A percentile compares a stretch with the other conserved stretches of the same genome.
Evolutionary conservation across 2,113 vertebrate species (phyloP).

Genomic region (Corythornis vintsioides): DNA sequence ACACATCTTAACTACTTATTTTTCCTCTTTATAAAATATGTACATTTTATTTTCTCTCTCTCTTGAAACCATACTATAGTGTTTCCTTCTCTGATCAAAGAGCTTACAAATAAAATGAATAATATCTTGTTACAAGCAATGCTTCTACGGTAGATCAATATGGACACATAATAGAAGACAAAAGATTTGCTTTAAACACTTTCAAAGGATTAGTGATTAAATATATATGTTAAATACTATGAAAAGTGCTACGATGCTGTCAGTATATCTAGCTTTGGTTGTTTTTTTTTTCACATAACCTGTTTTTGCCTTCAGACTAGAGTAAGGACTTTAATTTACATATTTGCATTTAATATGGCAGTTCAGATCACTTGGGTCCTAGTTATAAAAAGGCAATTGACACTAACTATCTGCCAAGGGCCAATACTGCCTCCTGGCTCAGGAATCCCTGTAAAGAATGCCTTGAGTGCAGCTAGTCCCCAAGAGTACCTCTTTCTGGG

Average conservation of each 20-base stretch:
- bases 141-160: constrained; percentile 1
- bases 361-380: not conserved
- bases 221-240: not conserved
- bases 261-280: not conserved
- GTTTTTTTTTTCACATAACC: not conserved
- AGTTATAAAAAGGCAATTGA: constrained; percentile 12
- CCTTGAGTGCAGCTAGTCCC: not conserved
- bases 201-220: constrained; percentile 6
- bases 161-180: not conserved
- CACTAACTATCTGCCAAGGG: not conserved
- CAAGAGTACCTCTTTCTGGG: not conserved
- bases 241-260: not conserved
- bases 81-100: constrained; percentile 32
- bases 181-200: not conserved
- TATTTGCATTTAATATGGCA: constrained; percentile 10
- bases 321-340: constrained; percentile 3
- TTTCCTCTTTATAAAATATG: not conserved
- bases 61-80: not conserved
- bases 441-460: not conserved
- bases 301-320: not conserved
- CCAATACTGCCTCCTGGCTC: not conserved
- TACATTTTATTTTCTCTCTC: not conserved
- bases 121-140: not conserved
- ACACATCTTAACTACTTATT: not conserved
- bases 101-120: constrained; percentile 10